Base-by-base conservation (phyloP, 2,888 invertebrate genomes). In the Tolmerus cingulatus region DNA sequence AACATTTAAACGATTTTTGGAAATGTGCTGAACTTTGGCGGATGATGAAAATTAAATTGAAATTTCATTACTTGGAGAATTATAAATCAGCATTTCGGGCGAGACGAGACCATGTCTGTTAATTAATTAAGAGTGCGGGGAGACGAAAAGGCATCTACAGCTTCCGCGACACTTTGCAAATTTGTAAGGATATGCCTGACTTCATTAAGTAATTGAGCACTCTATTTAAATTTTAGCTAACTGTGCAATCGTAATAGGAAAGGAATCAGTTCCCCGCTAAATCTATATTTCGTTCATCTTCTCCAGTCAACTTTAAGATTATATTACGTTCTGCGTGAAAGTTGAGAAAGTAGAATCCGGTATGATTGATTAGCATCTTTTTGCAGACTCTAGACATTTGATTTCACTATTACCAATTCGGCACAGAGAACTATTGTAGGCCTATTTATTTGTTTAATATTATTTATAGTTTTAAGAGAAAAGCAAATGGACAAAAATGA, bases 21-120 rank as follows among this genome's bases (percentile, higher is more conserved):
- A 74, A 85, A 74, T 85, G 74, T 74, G 85, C 85, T 85, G 51
- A 85, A 74, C 85, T 85, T 43, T 74, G 43, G 43, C 74, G 85
- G 43, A 85, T 85, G 85, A 85, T 85, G 85, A 86, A 86, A 86
- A 86, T 86, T 86, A 86, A 77, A 86, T 86, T 86, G 86, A 86
- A 86, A 77, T 51, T 86, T 86, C 86, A 86, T 77, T 86, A 86
- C 86, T 77, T 43, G 46, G 55, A 86, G 76, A 86, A 86, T 86
- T 77, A 86, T 86, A 86, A 86, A 86, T 86, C 86, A 86, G 86
- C 86, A 77, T 57, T 86, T 86, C 66, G 37, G 37, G 23, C 12
- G 30, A 74, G 66, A 66, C 23, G 74, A 40, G 74, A 30, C 30
- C 34, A 12, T 74, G 57, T 74, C 74, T 84, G 37, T 66, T 66